Evolutionary conservation across 2,797 vertebrate species (phyloP).

Genomic region (Muscicapa comitata): DNA sequence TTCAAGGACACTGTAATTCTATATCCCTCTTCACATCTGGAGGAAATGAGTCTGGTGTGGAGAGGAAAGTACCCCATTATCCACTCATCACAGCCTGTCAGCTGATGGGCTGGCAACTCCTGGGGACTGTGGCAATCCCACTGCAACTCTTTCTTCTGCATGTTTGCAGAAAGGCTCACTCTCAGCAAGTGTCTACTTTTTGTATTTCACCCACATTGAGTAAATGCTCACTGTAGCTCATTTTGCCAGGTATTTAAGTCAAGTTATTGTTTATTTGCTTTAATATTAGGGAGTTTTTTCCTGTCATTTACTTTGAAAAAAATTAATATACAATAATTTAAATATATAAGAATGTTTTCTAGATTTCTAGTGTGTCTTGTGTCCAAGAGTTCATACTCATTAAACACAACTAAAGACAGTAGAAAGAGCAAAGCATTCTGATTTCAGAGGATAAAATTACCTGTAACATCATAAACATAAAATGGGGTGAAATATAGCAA

Average conservation of each 20-base stretch:
- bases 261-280: neutral
- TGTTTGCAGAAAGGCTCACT: neutral
- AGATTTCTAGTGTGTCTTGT: neutral
- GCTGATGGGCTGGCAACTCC: neutral
- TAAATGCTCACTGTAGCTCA: neutral
- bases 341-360: neutral
- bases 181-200: neutral
- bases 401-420: neutral
- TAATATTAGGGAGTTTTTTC: neutral
- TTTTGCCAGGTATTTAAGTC: neutral
- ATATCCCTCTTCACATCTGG: neutral
- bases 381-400: neutral
- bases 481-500: neutral
- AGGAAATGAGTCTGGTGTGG: neutral
- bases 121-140: accelerated
- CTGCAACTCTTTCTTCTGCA: neutral
- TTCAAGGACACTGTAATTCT: neutral
- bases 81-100: neutral
- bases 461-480: neutral
- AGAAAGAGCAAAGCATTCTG: neutral
- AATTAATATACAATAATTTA: neutral
- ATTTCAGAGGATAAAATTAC: neutral
- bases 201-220: neutral
- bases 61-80: neutral
- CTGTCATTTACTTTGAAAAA: neutral